Conservation (phyloP, 2,113 vertebrate genomes). For the Tetrax tetrax region DNA sequence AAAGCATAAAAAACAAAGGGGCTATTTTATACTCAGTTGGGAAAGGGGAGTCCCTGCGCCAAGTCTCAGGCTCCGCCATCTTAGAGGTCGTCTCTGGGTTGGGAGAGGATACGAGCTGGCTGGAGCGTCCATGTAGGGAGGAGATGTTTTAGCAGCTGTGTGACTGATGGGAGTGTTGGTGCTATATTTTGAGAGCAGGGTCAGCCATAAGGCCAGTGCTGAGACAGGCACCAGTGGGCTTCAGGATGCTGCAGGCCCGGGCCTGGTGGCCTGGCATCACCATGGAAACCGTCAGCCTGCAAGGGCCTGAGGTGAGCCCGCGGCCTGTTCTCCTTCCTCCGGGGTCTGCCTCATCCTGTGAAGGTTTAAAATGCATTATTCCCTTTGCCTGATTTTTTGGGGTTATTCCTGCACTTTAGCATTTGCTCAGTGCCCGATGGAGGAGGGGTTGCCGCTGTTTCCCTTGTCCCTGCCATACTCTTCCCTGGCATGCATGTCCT, state of each 20-base stretch:
- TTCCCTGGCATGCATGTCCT: fast-evolving
- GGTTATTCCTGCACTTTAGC: neutral
- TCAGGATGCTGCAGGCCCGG: neutral
- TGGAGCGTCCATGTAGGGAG: fast-evolving
- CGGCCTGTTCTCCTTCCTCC: fast-evolving
- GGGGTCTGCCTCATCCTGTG: fast-evolving
- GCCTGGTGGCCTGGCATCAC: fast-evolving
- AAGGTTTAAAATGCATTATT: neutral
- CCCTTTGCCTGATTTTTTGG: neutral
- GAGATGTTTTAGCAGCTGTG: neutral
- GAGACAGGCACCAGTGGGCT: neutral
- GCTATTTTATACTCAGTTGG: neutral
- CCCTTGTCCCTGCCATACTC: fast-evolving
- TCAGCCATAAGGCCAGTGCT: fast-evolving
- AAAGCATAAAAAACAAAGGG: neutral
- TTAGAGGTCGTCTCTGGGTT: fast-evolving
- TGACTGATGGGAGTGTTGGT: neutral
- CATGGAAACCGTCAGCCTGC: fast-evolving
- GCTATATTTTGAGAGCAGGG: neutral
- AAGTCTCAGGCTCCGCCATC: no score
- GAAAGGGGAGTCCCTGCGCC: neutral
- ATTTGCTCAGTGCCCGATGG: neutral
- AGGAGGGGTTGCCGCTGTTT: neutral
- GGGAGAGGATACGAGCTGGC: neutral
- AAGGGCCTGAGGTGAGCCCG: neutral